phyloP scores from a whole-genome alignment of 2,888 invertebrate species.

The Sympetrum striolatum region DNA sequence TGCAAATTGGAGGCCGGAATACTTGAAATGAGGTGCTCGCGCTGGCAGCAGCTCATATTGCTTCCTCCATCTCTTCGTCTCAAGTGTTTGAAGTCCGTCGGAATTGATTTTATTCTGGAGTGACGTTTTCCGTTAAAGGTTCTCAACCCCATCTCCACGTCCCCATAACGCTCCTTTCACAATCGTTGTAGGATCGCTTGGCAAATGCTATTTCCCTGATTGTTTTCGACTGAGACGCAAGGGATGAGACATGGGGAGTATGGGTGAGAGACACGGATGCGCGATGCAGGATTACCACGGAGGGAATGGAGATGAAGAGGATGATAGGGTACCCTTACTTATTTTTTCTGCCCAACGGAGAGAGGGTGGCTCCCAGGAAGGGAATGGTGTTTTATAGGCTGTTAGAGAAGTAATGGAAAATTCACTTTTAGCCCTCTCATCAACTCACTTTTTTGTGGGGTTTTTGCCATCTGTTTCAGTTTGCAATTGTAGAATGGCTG shows the following conservation, averaged over 20 bases:
- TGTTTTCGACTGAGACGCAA: conserved; percentile 9
- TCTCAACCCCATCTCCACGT: not conserved
- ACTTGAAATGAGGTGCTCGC: not conserved
- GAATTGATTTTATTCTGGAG: conserved; percentile 28
- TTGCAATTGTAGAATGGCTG: not conserved
- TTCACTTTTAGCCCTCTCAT: not conserved
- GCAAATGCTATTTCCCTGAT: conserved; percentile 22
- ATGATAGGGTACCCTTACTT: not conserved
- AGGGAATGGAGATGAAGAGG: not conserved
- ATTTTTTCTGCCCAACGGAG: not conserved
- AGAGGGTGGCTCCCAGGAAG: not conserved
- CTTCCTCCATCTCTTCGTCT: not conserved
- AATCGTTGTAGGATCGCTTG: not conserved
- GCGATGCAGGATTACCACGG: not conserved
- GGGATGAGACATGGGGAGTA: not conserved
- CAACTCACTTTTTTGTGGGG: not conserved
- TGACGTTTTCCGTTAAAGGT: conserved; percentile 5
- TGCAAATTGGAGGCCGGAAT: not conserved
- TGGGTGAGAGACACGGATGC: not conserved
- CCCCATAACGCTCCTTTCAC: not conserved
- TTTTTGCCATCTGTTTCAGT: not conserved
- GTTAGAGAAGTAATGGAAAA: conserved; percentile 14
- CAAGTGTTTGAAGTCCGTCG: conserved; percentile 17
- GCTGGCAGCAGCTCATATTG: not conserved
- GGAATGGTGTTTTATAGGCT: not conserved